Conservation (phyloP, 2,113 vertebrate genomes). For the Neotoma lepida region DNA sequence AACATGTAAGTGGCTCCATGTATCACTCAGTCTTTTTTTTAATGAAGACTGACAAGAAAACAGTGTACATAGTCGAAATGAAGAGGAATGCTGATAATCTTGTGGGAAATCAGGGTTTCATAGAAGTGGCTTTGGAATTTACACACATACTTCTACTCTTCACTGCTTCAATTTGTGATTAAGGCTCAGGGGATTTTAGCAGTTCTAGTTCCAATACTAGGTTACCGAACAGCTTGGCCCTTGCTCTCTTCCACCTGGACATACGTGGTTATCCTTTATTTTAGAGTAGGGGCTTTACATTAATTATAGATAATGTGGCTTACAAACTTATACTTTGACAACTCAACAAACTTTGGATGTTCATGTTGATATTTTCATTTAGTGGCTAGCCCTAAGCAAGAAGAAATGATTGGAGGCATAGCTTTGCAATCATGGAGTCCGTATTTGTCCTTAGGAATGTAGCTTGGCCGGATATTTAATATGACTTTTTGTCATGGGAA, state of each 20-base stretch:
- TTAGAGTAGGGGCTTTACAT: neutral
- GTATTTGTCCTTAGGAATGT: neutral
- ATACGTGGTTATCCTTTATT: neutral
- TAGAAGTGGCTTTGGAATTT: neutral
- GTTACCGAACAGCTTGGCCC: neutral
- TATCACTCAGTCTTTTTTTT: neutral
- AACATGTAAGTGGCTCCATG: neutral
- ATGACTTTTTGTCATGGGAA: neutral
- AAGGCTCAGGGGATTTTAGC: neutral
- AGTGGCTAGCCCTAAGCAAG: neutral
- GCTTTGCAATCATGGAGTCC: neutral
- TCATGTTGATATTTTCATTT: neutral
- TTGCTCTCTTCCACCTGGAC: neutral
- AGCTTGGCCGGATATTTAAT: neutral
- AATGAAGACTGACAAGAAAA: slow-evolving; percentile 15
- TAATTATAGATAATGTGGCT: neutral
- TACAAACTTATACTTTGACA: neutral
- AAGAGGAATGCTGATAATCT: neutral
- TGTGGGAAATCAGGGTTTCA: neutral
- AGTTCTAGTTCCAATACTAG: no score
- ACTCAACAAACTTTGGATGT: neutral
- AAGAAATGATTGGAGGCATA: neutral
- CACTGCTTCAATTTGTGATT: neutral
- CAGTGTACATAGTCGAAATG: neutral
- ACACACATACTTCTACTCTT: neutral